phyloP scores from a whole-genome alignment of 2,888 invertebrate species.

The Lithosia quadra region DNA sequence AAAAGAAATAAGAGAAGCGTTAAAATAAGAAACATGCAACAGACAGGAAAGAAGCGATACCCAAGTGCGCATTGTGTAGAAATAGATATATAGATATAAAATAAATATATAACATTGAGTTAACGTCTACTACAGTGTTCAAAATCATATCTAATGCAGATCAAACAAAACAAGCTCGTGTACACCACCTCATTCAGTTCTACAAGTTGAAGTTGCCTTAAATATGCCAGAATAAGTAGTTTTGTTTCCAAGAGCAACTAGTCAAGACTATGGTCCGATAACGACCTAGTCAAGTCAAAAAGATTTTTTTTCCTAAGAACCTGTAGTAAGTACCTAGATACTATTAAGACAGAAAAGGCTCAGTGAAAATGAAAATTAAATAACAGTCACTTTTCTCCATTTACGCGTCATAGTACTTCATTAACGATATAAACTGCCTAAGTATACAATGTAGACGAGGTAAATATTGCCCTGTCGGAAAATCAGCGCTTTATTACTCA shows the following conservation, averaged over 20 bases:
- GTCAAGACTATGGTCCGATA: not conserved
- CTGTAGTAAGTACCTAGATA: no score
- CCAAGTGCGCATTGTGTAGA: conserved; percentile 17
- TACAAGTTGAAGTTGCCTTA: not conserved
- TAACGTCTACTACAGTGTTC: no score
- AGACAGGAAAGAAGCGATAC: conserved; percentile 50
- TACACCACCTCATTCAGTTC: not conserved
- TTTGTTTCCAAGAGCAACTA: not conserved
- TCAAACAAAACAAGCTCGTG: not conserved
- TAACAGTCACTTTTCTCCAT: no score
- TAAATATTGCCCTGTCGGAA: no score
- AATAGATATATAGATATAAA: not conserved
- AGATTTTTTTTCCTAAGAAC: no score
- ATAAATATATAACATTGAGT: not conserved
- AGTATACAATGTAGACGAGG: no score
- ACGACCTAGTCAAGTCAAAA: no score
- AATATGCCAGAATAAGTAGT: not conserved
- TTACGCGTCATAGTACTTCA: no score
- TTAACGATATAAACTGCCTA: no score
- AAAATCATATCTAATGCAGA: not conserved
- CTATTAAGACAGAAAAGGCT: no score
- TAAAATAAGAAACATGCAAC: conserved; percentile 74
- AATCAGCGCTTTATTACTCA: no score
- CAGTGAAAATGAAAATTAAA: no score
- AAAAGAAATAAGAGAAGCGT: conserved; percentile 82